phyloP scores from a whole-genome alignment of 1,140 invertebrate species.

The Pachypeltis micranthus region DNA sequence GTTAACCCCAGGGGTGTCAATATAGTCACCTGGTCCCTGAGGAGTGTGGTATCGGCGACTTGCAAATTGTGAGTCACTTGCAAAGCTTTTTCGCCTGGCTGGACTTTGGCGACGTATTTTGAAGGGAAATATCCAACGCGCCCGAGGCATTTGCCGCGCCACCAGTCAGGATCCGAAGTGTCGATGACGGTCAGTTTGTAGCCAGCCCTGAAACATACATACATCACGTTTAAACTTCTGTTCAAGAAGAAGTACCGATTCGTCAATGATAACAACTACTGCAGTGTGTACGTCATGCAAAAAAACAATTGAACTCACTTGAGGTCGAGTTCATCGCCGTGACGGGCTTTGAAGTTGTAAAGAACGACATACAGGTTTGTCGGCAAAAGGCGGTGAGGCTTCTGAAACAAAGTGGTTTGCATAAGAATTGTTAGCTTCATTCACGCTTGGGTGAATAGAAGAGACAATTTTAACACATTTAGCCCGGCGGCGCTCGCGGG shows the following conservation, averaged over 20 bases:
- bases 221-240: too few relatives aligned
- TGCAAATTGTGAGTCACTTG: constrained; percentile 66
- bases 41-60: constrained; percentile 49
- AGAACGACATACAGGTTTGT: constrained; percentile 89
- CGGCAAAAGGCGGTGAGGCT: constrained; percentile 69
- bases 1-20: too few relatives aligned
- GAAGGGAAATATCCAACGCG: constrained; percentile 88
- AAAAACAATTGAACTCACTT: constrained; percentile 43
- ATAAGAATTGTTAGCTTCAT: too few relatives aligned
- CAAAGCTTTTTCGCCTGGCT: constrained; percentile 75
- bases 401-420: constrained; percentile 49
- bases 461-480: too few relatives aligned
- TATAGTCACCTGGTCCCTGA: constrained; percentile 51
- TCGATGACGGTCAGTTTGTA: constrained; percentile 91
- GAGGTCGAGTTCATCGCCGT: constrained; percentile 85
- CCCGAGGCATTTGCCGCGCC: constrained; percentile 89
- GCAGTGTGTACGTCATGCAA: too few relatives aligned
- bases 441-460: too few relatives aligned
- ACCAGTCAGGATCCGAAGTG: constrained; percentile 90
- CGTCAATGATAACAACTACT: too few relatives aligned
- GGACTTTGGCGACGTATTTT: constrained; percentile 81
- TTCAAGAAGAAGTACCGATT: too few relatives aligned
- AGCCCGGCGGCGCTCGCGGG: too few relatives aligned
- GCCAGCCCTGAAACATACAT: constrained; percentile 61
- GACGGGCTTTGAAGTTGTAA: constrained; percentile 88